Base-by-base conservation (phyloP, 2,888 invertebrate genomes). In the Trichopoda pennipes region DNA sequence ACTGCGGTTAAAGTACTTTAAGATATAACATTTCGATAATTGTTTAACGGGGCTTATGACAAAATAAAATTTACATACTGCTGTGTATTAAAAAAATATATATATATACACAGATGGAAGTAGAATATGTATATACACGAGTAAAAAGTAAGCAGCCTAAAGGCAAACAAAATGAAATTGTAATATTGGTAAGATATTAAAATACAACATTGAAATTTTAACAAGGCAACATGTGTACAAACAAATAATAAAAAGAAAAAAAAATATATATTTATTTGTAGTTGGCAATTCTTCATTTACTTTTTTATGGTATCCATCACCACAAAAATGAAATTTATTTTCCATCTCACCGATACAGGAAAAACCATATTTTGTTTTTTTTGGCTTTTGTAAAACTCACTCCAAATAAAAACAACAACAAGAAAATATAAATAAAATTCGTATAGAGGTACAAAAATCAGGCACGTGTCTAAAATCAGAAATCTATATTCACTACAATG, bases 161-260 rank as follows among this genome's bases (percentile, higher is more conserved):
- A 56, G 56, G 55, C 32, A 60, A 56, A 55, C 49, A 72, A 81
- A 58, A 68, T 42, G 21, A 61, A 69, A 61, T 70, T 69, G 68
- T 66, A 61, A 60, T 73, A 76, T 73, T 44, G 49, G 63, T 44
- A 61, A 81, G 76, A 81, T 63, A 69, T 81, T 72, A 28, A 17
- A 19, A 32, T 47, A 60, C 64, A 70, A 70, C 53, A 70, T 63
- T 70, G 63, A 4, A 61, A 49, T 49, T 47, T 32, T 3, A 49
- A 14, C 60, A 69, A 47, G 44, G 19, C 49, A 44, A 19, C 80
- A 76, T 47, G 53, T 61, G 68, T 42, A 61, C 58, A 72, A 44
- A 76, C n/a, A 80, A 49, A 58, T 58, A 64, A 19, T 3, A 38
- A 28, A 6, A 28, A 28, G 7, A 28, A 28, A 1, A 28, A 28